These are phyloP conservation scores for Anguilla japonica DNA, from an alignment of 2,113 vertebrate species.

Conservation along the genomic window DNA sequence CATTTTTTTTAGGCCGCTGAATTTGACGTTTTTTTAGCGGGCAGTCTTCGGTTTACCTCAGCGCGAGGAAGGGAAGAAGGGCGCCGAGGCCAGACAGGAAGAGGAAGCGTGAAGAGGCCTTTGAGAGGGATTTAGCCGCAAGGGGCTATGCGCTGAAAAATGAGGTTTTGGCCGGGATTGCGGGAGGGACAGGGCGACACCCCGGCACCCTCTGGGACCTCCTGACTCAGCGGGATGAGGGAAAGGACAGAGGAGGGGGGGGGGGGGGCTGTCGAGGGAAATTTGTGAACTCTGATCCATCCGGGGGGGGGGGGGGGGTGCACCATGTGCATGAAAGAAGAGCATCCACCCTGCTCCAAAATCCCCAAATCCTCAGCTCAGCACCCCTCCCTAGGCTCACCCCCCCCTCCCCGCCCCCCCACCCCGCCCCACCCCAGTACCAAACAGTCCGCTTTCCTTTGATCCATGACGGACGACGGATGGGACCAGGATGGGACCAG, in stretches of 20 bases:
- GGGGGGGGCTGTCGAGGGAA: constrained; percentile 25
- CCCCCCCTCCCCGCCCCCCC: too few relatives aligned
- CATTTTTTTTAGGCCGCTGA: background rate
- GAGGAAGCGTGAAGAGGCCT: background rate
- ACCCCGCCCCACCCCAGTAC: too few relatives aligned
- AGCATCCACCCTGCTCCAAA: background rate
- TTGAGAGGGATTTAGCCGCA: background rate
- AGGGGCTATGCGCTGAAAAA: background rate
- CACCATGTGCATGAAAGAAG: background rate
- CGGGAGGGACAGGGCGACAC: constrained; percentile 6
- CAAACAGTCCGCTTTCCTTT: background rate
- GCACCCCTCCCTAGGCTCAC: background rate
- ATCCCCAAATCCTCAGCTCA: constrained; percentile 11
- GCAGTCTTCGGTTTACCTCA: background rate
- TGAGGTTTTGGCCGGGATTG: background rate
- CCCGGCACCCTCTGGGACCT: background rate
- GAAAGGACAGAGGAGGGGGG: background rate
- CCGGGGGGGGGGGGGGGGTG: background rate
- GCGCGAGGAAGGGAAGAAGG: background rate
- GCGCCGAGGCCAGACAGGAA: background rate
- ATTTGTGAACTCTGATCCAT: constrained; percentile 26
- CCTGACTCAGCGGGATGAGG: background rate
- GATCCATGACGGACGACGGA: constrained; percentile 15
- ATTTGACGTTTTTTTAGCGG: background rate
- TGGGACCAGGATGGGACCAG: too few relatives aligned